These are phyloP conservation scores for Caenorhabditis briggsae DNA, from an alignment of 1,140 invertebrate genomes.

Conservation along the genomic window DNA sequence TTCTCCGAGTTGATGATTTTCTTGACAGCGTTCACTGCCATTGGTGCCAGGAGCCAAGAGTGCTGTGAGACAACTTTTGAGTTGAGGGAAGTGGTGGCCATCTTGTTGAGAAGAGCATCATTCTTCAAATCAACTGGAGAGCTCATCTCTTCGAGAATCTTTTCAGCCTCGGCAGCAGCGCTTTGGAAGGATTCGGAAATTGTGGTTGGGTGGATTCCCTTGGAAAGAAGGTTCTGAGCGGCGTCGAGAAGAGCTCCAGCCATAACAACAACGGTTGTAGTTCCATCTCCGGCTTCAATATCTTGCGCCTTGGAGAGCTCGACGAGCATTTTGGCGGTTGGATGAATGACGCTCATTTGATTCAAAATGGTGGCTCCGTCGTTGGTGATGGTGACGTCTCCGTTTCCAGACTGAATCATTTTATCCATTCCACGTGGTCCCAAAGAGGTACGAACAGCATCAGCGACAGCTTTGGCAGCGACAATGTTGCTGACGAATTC, in stretches of 20 bases:
- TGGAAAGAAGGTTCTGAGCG: slow-evolving; percentile 89
- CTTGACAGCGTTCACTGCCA: slow-evolving; percentile 96
- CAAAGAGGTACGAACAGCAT: slow-evolving; percentile 97
- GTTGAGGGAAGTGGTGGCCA: slow-evolving; percentile 95
- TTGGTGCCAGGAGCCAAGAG: slow-evolving; percentile 91
- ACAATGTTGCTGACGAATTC: slow-evolving; percentile 86
- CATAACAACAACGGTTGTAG: slow-evolving; percentile 92
- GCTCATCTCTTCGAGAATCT: slow-evolving; percentile 89
- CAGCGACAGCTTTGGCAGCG: slow-evolving; percentile 97
- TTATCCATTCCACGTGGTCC: slow-evolving; percentile 99
- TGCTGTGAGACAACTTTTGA: slow-evolving; percentile 99
- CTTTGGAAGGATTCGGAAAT: slow-evolving; percentile 97
- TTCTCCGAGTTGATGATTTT: slow-evolving; percentile 85
- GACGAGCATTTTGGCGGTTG: slow-evolving; percentile 99
- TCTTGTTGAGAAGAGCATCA: slow-evolving; percentile 89
- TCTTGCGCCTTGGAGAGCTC: slow-evolving; percentile 98
- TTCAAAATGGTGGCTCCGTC: slow-evolving; percentile 99
- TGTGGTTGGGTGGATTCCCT: slow-evolving; percentile 96
- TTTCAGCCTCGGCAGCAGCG: slow-evolving; percentile 87
- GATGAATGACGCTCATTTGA: slow-evolving; percentile 98
- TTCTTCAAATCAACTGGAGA: slow-evolving; percentile 89
- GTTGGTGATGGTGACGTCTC: slow-evolving; percentile 98
- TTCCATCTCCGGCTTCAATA: slow-evolving; percentile 98
- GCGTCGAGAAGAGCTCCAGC: slow-evolving; percentile 95
- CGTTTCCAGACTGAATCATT: slow-evolving; percentile 98